Evolutionary conservation across 2,797 vertebrate species (phyloP).

Genomic region (Octomys mimax): DNA sequence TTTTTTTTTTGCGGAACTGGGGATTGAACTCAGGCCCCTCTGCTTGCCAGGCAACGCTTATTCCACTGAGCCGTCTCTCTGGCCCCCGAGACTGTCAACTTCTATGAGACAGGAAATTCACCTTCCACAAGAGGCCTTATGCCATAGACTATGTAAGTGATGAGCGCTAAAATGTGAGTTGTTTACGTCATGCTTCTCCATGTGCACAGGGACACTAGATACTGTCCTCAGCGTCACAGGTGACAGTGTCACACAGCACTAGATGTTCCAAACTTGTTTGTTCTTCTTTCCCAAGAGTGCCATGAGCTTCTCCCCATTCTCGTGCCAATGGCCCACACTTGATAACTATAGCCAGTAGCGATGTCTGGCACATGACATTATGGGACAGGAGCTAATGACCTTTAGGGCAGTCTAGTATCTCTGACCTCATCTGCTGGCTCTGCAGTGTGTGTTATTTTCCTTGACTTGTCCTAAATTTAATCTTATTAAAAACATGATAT

Average conservation of each 20-base stretch:
- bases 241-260: slow-evolving; percentile 71
- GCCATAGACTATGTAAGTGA: neutral
- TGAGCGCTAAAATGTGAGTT: neutral
- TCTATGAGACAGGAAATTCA: neutral
- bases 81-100: neutral
- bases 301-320: slow-evolving; percentile 19
- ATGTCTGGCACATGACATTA: neutral
- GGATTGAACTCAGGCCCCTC: too few relatives aligned
- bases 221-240: slow-evolving; percentile 35
- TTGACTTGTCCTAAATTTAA: neutral
- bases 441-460: neutral
- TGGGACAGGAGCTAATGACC: slow-evolving; percentile 52
- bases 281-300: slow-evolving; percentile 80
- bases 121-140: neutral
- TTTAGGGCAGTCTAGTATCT: neutral
- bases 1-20: too few relatives aligned
- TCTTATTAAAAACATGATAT: neutral
- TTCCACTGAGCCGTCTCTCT: too few relatives aligned
- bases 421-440: slow-evolving; percentile 20
- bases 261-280: slow-evolving; percentile 78
- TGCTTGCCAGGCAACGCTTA: too few relatives aligned
- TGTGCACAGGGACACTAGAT: neutral
- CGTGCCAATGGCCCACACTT: neutral
- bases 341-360: neutral
- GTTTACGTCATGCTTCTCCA: neutral